phyloP scores from a whole-genome alignment of 1,140 invertebrate genomes.

The Chrysomallon squamiferum region DNA sequence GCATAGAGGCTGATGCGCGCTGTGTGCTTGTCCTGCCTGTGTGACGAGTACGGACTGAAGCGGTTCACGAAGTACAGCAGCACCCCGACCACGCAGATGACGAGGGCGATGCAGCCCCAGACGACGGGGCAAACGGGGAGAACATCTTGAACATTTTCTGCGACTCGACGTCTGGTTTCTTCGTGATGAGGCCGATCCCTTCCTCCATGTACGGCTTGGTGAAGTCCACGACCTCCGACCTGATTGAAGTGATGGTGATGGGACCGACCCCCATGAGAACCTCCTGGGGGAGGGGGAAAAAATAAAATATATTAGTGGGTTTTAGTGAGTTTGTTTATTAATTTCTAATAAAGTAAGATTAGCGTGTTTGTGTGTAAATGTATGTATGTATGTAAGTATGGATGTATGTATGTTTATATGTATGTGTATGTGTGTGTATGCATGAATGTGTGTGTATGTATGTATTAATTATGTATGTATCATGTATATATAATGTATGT shows the following conservation, averaged over 20 bases:
- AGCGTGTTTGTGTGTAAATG: too few relatives aligned
- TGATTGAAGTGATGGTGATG: conserved; percentile 38
- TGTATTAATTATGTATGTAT: neutral
- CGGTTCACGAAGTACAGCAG: conserved; percentile 28
- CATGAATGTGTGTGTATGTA: neutral
- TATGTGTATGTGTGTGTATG: neutral
- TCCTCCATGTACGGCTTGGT: conserved; percentile 41
- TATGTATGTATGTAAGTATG: neutral
- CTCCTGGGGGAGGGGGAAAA: conserved; percentile 29
- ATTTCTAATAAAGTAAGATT: neutral
- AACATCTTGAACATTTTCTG: conserved; percentile 39
- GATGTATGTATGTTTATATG: neutral
- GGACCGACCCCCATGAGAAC: conserved; percentile 42
- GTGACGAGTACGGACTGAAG: conserved; percentile 21
- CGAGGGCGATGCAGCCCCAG: conserved; percentile 24
- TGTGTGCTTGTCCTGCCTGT: neutral
- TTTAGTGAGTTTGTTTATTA: neutral
- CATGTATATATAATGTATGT: too few relatives aligned
- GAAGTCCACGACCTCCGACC: conserved; percentile 46
- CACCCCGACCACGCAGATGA: conserved; percentile 22
- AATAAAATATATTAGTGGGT: neutral
- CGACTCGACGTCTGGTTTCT: conserved; percentile 19
- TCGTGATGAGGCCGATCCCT: conserved; percentile 36
- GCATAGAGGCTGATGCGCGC: conserved; percentile 6
- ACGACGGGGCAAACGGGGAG: conserved; percentile 29